phyloP scores from a whole-genome alignment of 2,797 vertebrate species.

The Serranus cabrilla region DNA sequence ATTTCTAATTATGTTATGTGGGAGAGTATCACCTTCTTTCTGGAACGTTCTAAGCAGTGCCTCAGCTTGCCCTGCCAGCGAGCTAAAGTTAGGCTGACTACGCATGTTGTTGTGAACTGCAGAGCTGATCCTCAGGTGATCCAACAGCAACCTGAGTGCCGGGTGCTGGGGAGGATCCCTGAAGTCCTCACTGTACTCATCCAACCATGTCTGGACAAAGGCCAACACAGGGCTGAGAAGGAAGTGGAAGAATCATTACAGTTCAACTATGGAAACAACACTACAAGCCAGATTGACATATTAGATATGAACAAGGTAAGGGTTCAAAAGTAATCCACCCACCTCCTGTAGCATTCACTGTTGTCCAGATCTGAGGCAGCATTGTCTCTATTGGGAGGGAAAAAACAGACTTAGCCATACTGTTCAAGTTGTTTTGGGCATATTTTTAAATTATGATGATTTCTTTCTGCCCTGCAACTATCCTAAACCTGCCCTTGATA shows the following conservation, averaged over 20 bases:
- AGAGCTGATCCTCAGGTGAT: conserved; percentile 82
- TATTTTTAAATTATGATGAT: conserved; percentile 31
- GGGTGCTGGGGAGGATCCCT: conserved; percentile 85
- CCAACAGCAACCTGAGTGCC: conserved; percentile 78
- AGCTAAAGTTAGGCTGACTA: conserved; percentile 77
- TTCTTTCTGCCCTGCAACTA: conserved; percentile 19
- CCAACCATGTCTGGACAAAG: conserved; percentile 87
- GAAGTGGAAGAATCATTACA: neutral
- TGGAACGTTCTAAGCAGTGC: conserved; percentile 78
- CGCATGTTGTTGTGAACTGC: conserved; percentile 64
- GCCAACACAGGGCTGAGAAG: conserved; percentile 71
- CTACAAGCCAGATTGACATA: neutral
- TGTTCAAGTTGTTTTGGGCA: neutral
- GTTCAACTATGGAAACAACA: conserved; percentile 21
- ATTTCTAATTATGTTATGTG: neutral
- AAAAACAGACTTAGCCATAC: neutral
- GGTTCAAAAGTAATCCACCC: conserved; percentile 29
- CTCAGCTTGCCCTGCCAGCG: conserved; percentile 76
- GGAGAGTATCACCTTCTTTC: conserved; percentile 68
- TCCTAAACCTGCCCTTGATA: conserved; percentile 18
- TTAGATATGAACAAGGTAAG: neutral
- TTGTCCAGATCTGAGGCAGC: conserved; percentile 72
- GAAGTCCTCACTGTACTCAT: conserved; percentile 89
- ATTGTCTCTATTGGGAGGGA: conserved; percentile 68
- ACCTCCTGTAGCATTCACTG: conserved; percentile 75